Base-by-base conservation (phyloP, 2,888 invertebrate species). In the Dyspetes luteomarginatus region DNA sequence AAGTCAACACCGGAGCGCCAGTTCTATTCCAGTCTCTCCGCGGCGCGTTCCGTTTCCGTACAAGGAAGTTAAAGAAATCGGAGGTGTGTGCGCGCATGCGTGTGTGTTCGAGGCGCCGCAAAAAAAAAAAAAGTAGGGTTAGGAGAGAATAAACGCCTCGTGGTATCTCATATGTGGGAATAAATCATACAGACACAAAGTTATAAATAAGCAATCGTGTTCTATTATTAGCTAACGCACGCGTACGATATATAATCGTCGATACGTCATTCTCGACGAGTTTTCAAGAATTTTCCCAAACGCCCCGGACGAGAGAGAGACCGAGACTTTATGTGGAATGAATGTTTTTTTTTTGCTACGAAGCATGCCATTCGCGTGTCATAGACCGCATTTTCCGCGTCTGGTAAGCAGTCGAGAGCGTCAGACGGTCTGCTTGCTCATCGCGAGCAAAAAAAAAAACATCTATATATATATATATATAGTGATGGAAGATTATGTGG, bases 341-440 rank as follows among this genome's bases (percentile, higher is more conserved):
- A 30, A 30, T n/a, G n/a, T n/a, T n/a, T n/a, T n/a, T n/a, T n/a
- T n/a, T n/a, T n/a, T n/a, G n/a, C n/a, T n/a, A n/a, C n/a, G n/a
- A n/a, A n/a, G n/a, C 30, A 7, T 30, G 4, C 4, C 7, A 4
- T 30, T 30, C 52, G 67, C 30, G 45, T 72, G 80, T 80, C 45
- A 75, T 48, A 71, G 65, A 65, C 69, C 75, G 52, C 69, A 24
- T 79, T 79, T 79, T 79, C 75, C 79, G 43, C 41, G 58, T 71
- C 60, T 30, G 24, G 19, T 7, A 7, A 22, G 19, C 55, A 19
- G 45, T n/a, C 22, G 30, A 72, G 22, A 41, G 48, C 60, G 67
- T 62, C 52, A 28, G 41, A n/a, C 4, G 43, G 36, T 15, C 26
- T 55, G 12, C 55, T 56, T 64, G 26, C n/a, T 69, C 69, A 60